Percentiles rank a stretch among this genome's conserved stretches.
phyloP scores from a whole-genome alignment of 2,113 vertebrate genomes.

The Agelaius tricolor region DNA sequence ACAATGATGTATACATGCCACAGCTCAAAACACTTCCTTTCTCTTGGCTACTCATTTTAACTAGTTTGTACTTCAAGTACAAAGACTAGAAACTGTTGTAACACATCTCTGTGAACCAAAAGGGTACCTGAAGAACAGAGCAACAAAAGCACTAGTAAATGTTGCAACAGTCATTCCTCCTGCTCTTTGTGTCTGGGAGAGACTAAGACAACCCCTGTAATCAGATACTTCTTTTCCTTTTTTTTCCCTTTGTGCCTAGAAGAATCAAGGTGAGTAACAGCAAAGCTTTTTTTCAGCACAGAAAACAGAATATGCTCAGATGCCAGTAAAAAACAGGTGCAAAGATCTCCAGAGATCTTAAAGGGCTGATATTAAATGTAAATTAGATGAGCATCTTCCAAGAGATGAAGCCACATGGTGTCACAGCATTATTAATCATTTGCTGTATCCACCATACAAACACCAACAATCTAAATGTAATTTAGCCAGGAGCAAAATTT shows the following conservation, averaged over 20 bases:
- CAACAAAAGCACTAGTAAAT: background rate
- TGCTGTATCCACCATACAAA: background rate
- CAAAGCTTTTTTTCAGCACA: background rate
- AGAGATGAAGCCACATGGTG: background rate
- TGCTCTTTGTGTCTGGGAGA: background rate
- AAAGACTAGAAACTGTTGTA: background rate
- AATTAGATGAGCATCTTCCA: background rate
- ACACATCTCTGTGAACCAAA: background rate
- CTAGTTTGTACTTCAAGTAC: background rate
- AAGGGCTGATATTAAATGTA: background rate
- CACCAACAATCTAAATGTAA: background rate
- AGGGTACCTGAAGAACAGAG: background rate
- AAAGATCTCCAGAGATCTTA: background rate
- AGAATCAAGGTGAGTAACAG: background rate
- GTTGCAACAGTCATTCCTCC: background rate
- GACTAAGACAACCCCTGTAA: background rate
- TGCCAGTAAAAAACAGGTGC: background rate
- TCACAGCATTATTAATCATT: background rate
- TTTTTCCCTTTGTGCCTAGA: background rate
- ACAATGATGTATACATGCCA: fast-evolving
- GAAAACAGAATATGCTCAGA: background rate
- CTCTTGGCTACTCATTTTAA: background rate
- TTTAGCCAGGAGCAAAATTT: background rate
- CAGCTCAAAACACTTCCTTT: background rate
- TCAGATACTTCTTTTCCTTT: background rate